Evolutionary conservation across 2,797 vertebrate genomes (phyloP).

Genomic region (Oophaga sylvatica): DNA sequence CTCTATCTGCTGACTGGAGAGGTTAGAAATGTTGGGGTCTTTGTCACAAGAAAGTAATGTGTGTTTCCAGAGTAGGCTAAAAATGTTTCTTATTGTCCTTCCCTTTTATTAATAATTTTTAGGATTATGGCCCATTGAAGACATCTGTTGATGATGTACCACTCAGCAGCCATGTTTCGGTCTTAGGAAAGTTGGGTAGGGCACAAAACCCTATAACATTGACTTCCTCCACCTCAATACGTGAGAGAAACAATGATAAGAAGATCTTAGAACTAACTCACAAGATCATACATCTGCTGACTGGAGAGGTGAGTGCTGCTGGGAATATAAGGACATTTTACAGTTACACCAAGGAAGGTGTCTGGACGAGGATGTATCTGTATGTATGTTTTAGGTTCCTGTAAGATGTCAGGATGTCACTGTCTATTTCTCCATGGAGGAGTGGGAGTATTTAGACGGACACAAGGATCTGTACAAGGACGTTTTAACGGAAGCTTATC

Average conservation of each 20-base stretch:
- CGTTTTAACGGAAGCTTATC: background rate
- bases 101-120: background rate
- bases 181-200: background rate
- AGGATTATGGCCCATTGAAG: slow-evolving; percentile 13
- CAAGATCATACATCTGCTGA: slow-evolving; percentile 20
- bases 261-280: background rate
- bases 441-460: slow-evolving; percentile 23
- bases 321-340: background rate
- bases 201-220: background rate
- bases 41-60: background rate
- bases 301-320: background rate
- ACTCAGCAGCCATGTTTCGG: background rate
- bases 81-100: background rate
- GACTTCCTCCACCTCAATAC: background rate
- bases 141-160: background rate
- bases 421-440: slow-evolving; percentile 20
- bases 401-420: too few relatives aligned
- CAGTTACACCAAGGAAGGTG: background rate
- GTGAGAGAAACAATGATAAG: slow-evolving; percentile 12
- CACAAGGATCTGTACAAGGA: slow-evolving; percentile 13
- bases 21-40: background rate
- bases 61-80: background rate
- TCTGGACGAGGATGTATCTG: background rate
- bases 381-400: background rate
- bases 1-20: slow-evolving; percentile 37